phyloP scores from a whole-genome alignment of 1,140 invertebrate species.

The Ectropis grisescens region DNA sequence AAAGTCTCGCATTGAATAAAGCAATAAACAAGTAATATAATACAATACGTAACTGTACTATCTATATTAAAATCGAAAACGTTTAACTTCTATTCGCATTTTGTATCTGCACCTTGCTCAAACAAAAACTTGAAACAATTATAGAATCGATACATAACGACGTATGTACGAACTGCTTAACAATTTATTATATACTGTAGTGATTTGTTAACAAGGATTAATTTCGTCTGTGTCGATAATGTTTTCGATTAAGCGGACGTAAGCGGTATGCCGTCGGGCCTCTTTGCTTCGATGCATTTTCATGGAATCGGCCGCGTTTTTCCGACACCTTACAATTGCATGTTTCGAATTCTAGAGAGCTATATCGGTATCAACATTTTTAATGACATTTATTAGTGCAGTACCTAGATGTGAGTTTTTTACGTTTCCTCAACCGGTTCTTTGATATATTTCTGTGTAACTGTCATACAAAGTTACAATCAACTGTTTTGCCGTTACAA shows the following conservation, averaged over 20 bases:
- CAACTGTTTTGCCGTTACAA: too few relatives aligned
- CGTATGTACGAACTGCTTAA: slow-evolving; percentile 35
- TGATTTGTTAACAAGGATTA: slow-evolving; percentile 45
- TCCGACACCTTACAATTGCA: slow-evolving; percentile 65
- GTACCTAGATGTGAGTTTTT: too few relatives aligned
- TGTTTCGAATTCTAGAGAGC: slow-evolving; percentile 66
- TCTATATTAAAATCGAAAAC: slow-evolving; percentile 44
- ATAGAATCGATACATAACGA: slow-evolving; percentile 40
- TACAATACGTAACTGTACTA: slow-evolving; percentile 11
- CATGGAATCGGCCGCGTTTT: slow-evolving; percentile 64
- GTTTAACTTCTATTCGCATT: slow-evolving; percentile 39
- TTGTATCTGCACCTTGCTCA: slow-evolving; percentile 62
- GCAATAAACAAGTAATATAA: too few relatives aligned
- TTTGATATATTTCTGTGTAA: too few relatives aligned
- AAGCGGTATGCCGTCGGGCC: slow-evolving; percentile 59
- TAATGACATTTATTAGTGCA: slow-evolving; percentile 16
- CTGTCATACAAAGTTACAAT: too few relatives aligned
- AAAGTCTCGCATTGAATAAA: too few relatives aligned
- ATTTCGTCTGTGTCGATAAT: slow-evolving; percentile 37
- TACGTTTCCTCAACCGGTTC: too few relatives aligned
- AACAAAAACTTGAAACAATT: slow-evolving; percentile 67
- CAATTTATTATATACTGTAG: slow-evolving; percentile 48
- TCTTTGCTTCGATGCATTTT: slow-evolving; percentile 58
- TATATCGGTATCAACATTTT: slow-evolving; percentile 38
- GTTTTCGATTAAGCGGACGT: slow-evolving; percentile 40